phyloP scores from a whole-genome alignment of 1,140 invertebrate genomes.

The Babylonia areolata region DNA sequence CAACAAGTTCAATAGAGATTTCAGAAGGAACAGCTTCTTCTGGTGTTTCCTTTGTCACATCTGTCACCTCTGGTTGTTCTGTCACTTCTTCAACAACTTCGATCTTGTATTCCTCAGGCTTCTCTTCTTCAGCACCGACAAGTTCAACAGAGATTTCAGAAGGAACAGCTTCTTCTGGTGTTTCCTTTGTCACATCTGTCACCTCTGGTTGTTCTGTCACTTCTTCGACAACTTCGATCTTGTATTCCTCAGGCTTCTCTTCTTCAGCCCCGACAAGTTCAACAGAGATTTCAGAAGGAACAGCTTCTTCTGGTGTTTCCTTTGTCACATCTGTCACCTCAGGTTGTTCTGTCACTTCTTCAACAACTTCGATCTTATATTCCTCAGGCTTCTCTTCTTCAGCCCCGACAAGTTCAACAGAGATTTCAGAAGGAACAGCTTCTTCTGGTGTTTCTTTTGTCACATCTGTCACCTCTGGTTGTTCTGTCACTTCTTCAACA shows the following conservation, averaged over 20 bases:
- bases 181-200: constrained; percentile 50
- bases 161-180: constrained; percentile 33
- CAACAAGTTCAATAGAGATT: too few relatives aligned
- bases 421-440: constrained; percentile 41
- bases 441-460: constrained; percentile 41
- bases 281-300: constrained; percentile 44
- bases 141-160: constrained; percentile 45
- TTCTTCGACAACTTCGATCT: constrained; percentile 49
- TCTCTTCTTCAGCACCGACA: constrained; percentile 23
- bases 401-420: constrained; percentile 32
- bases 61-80: constrained; percentile 40
- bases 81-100: constrained; percentile 39
- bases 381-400: constrained; percentile 33
- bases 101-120: constrained; percentile 39
- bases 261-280: constrained; percentile 38
- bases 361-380: constrained; percentile 39
- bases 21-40: constrained; percentile 48
- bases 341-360: constrained; percentile 41
- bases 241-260: constrained; percentile 45
- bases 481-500: constrained; percentile 47
- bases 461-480: constrained; percentile 52
- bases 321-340: constrained; percentile 43
- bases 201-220: constrained; percentile 42
- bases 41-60: constrained; percentile 38
- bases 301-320: constrained; percentile 45